phyloP scores from a whole-genome alignment of 2,888 invertebrate species.

The Galerucella pusilla region DNA sequence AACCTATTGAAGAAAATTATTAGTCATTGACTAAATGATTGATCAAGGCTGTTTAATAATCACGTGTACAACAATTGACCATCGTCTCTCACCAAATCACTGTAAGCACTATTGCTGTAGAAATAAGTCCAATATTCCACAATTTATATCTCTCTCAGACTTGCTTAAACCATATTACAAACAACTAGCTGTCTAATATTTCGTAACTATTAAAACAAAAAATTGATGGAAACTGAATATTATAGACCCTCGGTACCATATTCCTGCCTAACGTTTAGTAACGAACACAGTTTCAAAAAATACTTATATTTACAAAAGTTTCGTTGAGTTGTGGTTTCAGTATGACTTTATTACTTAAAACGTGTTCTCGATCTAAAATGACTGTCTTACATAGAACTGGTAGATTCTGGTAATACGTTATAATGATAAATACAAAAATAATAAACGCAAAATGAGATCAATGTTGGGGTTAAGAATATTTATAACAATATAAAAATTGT shows the following conservation, averaged over 20 bases:
- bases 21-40: not conserved
- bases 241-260: not conserved
- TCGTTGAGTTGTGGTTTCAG: slow-evolving; percentile 2
- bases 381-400: slow-evolving; percentile 60
- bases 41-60: too few species aligned
- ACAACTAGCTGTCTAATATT: too few species aligned
- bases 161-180: too few species aligned
- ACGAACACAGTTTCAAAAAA: slow-evolving; percentile 25
- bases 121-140: not conserved
- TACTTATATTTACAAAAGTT: slow-evolving; percentile 19
- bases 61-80: not conserved
- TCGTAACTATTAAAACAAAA: not conserved
- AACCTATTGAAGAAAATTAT: not conserved
- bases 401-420: slow-evolving; percentile 61
- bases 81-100: not conserved
- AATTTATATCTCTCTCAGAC: too few species aligned
- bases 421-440: slow-evolving; percentile 63
- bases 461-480: slow-evolving; percentile 61
- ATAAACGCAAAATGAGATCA: slow-evolving; percentile 64
- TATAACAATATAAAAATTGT: slow-evolving; percentile 53
- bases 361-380: slow-evolving; percentile 41
- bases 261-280: not conserved
- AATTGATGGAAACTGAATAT: not conserved
- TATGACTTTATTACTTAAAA: not conserved
- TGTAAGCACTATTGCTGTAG: not conserved